Evolutionary conservation across 2,888 invertebrate genomes (phyloP), one percentile per base, ranked within the genome.

Genomic region (Metellina segmentata): DNA sequence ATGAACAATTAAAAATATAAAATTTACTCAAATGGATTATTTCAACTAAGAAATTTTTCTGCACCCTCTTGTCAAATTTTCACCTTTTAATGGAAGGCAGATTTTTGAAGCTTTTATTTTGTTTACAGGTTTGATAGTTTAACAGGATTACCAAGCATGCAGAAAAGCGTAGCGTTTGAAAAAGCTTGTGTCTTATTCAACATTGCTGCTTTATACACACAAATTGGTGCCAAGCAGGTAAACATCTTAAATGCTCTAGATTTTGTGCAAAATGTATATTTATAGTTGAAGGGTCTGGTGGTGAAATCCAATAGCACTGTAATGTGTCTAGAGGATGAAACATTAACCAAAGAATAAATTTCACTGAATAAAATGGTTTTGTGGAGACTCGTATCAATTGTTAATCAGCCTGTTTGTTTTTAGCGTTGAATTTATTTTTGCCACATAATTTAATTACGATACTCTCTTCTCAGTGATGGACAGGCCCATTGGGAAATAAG

Each of bases 181-280:
- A 98, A 98, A 94, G 97, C 98, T 89, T 99, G 99, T 94, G 96
- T 99, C 85, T 96, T 99, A 87, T 99, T 98, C 96, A 99, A 99
- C 95, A 98, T 99, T 94, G 99, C 97, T 53, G 98, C 99, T 0
- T 95, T 99, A 94, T 98, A 99, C 96, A 98, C 98, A 95, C 96
- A 97, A 90, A 96, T 98, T 8, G 99, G 98, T 0, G 96, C 98
- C 11, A 96, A 96, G 93, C 98, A 99, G 95, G 97, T 97, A 87
- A 95, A 97, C 8, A 34, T 34, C 34, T 34, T 34, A 34, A 20
- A 9, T 19, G 6, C 11, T 8, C 61, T 0, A 61, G 4, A 61
- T 5, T 61, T 61, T 13, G 48, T 75, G 8, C 34, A 72, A 11
- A 72, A 19, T 69, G 69, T 34, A 34, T 34, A 34, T 69, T 69